Evolutionary conservation across 30 jellyfish, hydroid and myxozoan species (phyloP).

Genomic region (Hydractinia symbiolongicarpus): DNA sequence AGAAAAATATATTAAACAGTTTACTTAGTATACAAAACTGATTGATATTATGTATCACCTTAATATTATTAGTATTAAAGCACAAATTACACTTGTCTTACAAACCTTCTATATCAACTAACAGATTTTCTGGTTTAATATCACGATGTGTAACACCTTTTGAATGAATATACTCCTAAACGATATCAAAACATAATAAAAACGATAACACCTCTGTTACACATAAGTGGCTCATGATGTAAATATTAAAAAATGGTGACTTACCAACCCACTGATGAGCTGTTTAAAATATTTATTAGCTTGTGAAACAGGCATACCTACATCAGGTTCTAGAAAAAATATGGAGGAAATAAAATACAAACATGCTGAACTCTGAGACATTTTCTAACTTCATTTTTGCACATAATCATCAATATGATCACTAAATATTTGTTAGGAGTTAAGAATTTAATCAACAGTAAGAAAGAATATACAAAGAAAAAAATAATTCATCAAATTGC

Average conservation of each 20-base stretch:
- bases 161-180: constrained; percentile 87
- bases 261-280: constrained; percentile 67
- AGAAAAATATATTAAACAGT: neutral
- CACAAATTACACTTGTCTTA: neutral
- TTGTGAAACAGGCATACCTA: constrained; percentile 77
- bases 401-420: no score
- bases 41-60: no score
- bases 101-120: constrained; percentile 75
- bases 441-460: no score
- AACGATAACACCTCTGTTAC: neutral
- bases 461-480: no score
- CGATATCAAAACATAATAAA: neutral
- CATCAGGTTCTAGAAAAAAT: constrained; percentile 75
- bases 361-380: neutral
- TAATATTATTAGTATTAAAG: no score
- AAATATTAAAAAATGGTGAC: constrained; percentile 8
- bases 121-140: constrained; percentile 88
- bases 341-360: no score
- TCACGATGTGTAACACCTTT: constrained; percentile 97
- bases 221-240: neutral
- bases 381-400: neutral
- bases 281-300: constrained; percentile 80
- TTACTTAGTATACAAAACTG: no score
- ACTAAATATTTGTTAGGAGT: no score
- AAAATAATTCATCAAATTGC: no score